Evolutionary conservation across 2,113 vertebrate species (phyloP).

Genomic region (Emydura subglobosa): DNA sequence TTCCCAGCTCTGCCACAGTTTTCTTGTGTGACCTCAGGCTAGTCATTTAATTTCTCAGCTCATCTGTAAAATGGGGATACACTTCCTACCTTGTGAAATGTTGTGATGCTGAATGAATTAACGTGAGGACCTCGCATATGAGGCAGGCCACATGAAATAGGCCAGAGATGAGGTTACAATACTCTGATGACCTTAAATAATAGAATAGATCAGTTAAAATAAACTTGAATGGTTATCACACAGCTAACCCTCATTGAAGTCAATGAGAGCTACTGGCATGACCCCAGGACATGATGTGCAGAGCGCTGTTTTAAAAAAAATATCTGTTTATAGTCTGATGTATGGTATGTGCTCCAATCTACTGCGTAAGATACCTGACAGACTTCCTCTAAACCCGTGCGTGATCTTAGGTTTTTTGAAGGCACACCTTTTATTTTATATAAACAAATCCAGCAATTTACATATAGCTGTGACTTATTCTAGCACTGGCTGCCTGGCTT

Average conservation of each 20-base stretch:
- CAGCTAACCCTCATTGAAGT: rapidly evolving
- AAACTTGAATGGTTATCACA: background rate
- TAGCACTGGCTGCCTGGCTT: background rate
- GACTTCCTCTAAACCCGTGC: background rate
- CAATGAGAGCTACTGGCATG: background rate
- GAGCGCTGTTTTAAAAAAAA: background rate
- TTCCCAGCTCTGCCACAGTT: background rate
- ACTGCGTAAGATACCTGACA: background rate
- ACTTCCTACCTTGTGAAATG: rapidly evolving
- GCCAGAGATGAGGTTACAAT: background rate
- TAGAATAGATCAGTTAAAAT: rapidly evolving
- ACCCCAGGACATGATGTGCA: rapidly evolving
- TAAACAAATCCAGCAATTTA: background rate
- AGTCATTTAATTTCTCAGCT: background rate
- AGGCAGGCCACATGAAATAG: rapidly evolving
- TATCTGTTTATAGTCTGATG: too few relatives aligned
- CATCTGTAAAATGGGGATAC: background rate
- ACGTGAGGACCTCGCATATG: background rate
- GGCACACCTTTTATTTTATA: background rate
- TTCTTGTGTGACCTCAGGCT: rapidly evolving
- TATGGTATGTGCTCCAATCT: background rate
- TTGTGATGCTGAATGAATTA: background rate
- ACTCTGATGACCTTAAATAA: background rate
- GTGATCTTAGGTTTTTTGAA: background rate
- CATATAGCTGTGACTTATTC: background rate